A percentile compares a stretch with the other conserved stretches of the same genome.
Evolutionary conservation across 2,888 invertebrate species (phyloP).

Genomic region (Troides oblongomaculatus): DNA sequence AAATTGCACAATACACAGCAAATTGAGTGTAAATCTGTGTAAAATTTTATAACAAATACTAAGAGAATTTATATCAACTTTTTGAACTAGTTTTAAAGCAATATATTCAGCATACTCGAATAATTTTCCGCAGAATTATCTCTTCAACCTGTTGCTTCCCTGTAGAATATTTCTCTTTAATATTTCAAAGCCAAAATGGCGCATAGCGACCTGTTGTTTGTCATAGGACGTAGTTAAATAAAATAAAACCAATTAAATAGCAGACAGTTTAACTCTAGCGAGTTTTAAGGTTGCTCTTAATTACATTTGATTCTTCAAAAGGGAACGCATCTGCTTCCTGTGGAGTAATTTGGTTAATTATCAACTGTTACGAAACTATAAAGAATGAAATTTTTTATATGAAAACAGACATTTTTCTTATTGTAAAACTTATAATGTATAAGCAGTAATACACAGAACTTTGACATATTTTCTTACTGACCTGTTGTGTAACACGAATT

Average conservation of each 20-base stretch:
- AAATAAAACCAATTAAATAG: not conserved
- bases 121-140: too few relatives aligned
- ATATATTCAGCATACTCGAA: too few relatives aligned
- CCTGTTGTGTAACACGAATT: too few relatives aligned
- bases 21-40: not conserved
- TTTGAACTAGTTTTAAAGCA: too few relatives aligned
- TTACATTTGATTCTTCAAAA: not conserved
- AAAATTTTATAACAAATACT: too few relatives aligned
- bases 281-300: not conserved
- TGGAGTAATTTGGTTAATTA: not conserved
- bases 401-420: too few relatives aligned
- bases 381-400: too few relatives aligned
- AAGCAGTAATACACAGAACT: too few relatives aligned
- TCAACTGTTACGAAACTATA: not conserved
- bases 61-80: not conserved
- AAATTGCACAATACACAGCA: not conserved
- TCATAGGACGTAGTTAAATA: slow-evolving; percentile 11
- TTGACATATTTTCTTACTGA: too few relatives aligned
- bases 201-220: not conserved
- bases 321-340: not conserved
- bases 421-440: too few relatives aligned
- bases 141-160: not conserved
- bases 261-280: slow-evolving; percentile 6
- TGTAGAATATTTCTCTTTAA: not conserved
- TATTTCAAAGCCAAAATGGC: slow-evolving; percentile 6